Evolutionary conservation across 1,140 invertebrate genomes (phyloP), one percentile per base, ranked within the genome.

Genomic region (Drosophila rufa): DNA sequence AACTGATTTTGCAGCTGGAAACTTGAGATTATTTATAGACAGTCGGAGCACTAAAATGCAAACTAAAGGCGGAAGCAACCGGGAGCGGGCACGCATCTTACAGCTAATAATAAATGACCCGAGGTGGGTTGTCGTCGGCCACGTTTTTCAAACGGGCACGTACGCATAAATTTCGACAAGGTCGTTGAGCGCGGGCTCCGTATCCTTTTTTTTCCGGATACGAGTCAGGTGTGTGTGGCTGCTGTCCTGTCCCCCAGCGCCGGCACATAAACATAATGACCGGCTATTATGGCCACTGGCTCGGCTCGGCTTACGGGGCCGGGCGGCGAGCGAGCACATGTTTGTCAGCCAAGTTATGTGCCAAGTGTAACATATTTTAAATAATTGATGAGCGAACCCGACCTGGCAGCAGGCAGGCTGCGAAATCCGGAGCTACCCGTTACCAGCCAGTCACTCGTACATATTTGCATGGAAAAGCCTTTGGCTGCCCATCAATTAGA

Each of bases 101-200:
- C 80, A 89, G 83, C 83, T 87, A 87, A 83, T 87, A 87, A 87
- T 87, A 83, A 83, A 87, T 87, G 83, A 80, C 77, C 80, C 80
- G 45, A 70, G 76, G 80, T 80, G 70, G 68, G 64, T 61, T 87
- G 83, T 87, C 83, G 76, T 77, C 83, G 79, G 46, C 67, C 55
- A 67, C 64, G 83, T 79, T 85, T 82, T 79, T 71, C 75, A 70
- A 27, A 66, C 70, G 60, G 70, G 66, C 82, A 86, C 82, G 82
- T 87, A 79, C 82, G 79, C 82, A 86, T 86, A 86, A 86, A 87
- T 82, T 85, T 86, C 61, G 66, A 64, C 56, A 78, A 75, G 82
- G 58, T 68, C 73, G 69, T 73, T 48, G 62, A 45, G 48, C 22
- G 27, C 47, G 38, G 43, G 5, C 9, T 6, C 12, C 64, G 73